Evolutionary conservation across 1,140 invertebrate species (phyloP).

Genomic region (Eciton burchellii): DNA sequence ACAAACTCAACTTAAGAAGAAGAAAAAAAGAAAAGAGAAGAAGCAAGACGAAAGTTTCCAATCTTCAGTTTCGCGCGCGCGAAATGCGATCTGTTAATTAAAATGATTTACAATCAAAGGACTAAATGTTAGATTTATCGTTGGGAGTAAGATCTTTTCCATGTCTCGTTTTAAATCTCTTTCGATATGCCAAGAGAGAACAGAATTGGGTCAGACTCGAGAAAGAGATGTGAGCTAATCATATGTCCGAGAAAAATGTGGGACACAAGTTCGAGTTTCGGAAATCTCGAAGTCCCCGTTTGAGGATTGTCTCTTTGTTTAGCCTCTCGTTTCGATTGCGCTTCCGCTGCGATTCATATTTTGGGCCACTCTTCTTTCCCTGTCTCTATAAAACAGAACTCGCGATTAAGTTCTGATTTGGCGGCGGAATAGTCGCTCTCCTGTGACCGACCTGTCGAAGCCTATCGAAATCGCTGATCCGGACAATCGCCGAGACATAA

Average conservation of each 20-base stretch:
- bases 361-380: not conserved
- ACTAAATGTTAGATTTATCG: too few relatives aligned
- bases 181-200: too few relatives aligned
- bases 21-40: too few relatives aligned
- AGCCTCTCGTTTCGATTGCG: not conserved
- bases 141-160: too few relatives aligned
- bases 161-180: too few relatives aligned
- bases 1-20: too few relatives aligned
- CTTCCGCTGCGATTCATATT: not conserved
- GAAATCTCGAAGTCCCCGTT: not conserved
- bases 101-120: too few relatives aligned
- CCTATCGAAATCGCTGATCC: not conserved
- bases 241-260: not conserved
- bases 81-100: too few relatives aligned
- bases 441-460: constrained; percentile 8
- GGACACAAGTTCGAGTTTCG: not conserved
- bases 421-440: not conserved
- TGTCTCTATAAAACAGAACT: not conserved
- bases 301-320: not conserved
- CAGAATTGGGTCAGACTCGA: not conserved
- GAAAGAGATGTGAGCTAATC: not conserved
- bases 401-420: not conserved
- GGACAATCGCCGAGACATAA: constrained; percentile 53
- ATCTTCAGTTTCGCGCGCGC: too few relatives aligned
- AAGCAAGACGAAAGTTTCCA: too few relatives aligned